These are phyloP conservation scores for Rafetus swinhoei DNA, from an alignment of 2,113 vertebrate species.

Conservation along the genomic window DNA sequence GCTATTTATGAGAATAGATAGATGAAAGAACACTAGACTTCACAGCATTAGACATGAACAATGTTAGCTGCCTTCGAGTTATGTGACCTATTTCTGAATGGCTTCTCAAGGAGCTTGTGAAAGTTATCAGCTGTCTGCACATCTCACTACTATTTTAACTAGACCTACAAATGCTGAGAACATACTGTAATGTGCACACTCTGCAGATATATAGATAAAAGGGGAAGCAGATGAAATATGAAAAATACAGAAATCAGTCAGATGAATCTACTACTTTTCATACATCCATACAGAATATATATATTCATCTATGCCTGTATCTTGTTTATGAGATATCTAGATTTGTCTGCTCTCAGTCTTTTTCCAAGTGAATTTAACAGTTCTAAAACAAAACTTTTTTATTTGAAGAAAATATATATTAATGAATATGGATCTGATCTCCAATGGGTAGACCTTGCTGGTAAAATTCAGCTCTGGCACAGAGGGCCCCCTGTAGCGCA, in stretches of 20 bases:
- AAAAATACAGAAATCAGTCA: not conserved
- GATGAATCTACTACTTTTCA: not conserved
- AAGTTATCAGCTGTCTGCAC: not conserved
- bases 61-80: not conserved
- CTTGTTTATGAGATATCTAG: not conserved
- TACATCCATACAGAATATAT: not conserved
- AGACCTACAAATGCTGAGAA: not conserved
- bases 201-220: not conserved
- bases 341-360: not conserved
- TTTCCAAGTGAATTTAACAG: constrained; percentile 28
- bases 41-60: not conserved
- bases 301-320: not conserved
- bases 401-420: constrained; percentile 22
- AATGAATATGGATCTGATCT: constrained; percentile 40
- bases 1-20: not conserved
- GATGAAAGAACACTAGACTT: not conserved
- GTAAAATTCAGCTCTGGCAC: constrained; percentile 6
- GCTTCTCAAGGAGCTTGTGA: not conserved
- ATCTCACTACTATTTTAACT: accelerated
- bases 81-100: accelerated
- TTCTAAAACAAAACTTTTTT: constrained; percentile 43
- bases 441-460: not conserved
- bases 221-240: not conserved
- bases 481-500: not conserved
- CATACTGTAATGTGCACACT: not conserved